These are phyloP conservation scores for Bagarius yarrelli DNA, from an alignment of 2,113 vertebrate species.

Conservation along the genomic window DNA sequence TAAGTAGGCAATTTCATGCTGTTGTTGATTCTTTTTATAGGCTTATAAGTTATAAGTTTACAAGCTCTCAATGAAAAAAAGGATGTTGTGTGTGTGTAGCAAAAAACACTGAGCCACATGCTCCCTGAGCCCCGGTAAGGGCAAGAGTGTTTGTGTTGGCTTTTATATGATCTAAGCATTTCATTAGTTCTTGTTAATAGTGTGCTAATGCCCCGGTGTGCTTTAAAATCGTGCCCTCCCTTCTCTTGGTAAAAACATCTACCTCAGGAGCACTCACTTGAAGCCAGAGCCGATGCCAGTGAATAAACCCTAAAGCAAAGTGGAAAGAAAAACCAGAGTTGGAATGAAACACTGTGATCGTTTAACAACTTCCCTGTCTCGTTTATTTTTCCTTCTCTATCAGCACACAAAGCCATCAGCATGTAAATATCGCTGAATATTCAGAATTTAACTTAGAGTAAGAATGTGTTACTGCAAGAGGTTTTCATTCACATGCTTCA, in stretches of 20 bases:
- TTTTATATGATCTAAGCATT: constrained; percentile 27
- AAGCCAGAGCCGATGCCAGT: constrained; percentile 33
- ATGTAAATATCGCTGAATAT: constrained; percentile 14
- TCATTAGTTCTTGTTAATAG: constrained; percentile 55
- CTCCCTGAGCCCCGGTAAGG: constrained; percentile 49
- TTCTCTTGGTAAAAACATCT: constrained; percentile 54
- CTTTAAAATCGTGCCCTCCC: constrained; percentile 45
- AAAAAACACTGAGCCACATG: constrained; percentile 30
- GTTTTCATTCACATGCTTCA: constrained; percentile 8
- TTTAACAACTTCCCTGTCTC: constrained; percentile 28
- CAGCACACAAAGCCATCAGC: not conserved
- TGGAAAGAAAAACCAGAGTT: constrained; percentile 4
- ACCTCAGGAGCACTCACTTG: constrained; percentile 22
- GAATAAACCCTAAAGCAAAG: constrained; percentile 46
- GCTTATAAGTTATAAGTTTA: no score
- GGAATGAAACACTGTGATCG: constrained; percentile 42
- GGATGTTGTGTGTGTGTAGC: not conserved
- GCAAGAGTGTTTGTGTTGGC: constrained; percentile 53
- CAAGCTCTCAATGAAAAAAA: not conserved
- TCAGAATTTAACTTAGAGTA: not conserved
- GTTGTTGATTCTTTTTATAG: not conserved
- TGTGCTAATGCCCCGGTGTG: constrained; percentile 53
- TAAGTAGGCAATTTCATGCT: not conserved
- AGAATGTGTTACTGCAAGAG: not conserved
- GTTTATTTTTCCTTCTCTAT: not conserved